These are phyloP conservation scores for Drosophila mauritiana DNA, from an alignment of 1,140 invertebrate genomes.

Conservation along the genomic window DNA sequence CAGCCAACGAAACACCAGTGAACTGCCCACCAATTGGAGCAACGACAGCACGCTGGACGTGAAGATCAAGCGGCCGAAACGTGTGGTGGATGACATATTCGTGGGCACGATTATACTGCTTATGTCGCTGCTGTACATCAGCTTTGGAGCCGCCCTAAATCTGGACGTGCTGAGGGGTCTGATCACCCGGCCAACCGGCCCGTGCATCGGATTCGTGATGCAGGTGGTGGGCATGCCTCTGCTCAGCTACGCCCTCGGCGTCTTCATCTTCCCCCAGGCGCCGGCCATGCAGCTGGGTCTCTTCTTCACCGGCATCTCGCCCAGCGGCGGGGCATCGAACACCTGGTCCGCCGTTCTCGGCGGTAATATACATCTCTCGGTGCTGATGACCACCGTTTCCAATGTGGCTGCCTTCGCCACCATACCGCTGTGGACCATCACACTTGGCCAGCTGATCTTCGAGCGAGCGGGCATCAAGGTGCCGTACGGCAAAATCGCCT, in stretches of 20 bases:
- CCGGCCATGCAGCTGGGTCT: slow-evolving; percentile 92
- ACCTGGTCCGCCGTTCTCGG: slow-evolving; percentile 96
- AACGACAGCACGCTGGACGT: slow-evolving; percentile 78
- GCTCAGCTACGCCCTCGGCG: slow-evolving; percentile 91
- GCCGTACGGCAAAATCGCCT: slow-evolving; percentile 92
- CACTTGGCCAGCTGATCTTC: slow-evolving; percentile 94
- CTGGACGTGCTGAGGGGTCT: slow-evolving; percentile 89
- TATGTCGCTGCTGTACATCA: slow-evolving; percentile 94
- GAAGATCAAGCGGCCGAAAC: slow-evolving; percentile 87
- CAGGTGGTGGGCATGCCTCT: slow-evolving; percentile 96
- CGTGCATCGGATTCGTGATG: slow-evolving; percentile 91
- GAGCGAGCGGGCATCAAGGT: slow-evolving; percentile 89
- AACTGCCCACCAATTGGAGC: slow-evolving; percentile 32
- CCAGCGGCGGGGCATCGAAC: slow-evolving; percentile 97
- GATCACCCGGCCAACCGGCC: slow-evolving; percentile 91
- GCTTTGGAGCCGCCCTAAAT: slow-evolving; percentile 96
- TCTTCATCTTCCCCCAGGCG: slow-evolving; percentile 89
- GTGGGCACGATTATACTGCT: slow-evolving; percentile 91
- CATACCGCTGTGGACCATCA: slow-evolving; percentile 98
- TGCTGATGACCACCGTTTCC: slow-evolving; percentile 96
- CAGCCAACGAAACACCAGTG: slow-evolving; percentile 21
- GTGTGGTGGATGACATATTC: slow-evolving; percentile 91
- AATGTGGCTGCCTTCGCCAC: slow-evolving; percentile 95
- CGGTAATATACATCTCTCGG: slow-evolving; percentile 95
- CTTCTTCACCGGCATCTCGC: slow-evolving; percentile 96